Conservation (phyloP, 2,113 vertebrate genomes). For the Hippocampus mohnikei region DNA sequence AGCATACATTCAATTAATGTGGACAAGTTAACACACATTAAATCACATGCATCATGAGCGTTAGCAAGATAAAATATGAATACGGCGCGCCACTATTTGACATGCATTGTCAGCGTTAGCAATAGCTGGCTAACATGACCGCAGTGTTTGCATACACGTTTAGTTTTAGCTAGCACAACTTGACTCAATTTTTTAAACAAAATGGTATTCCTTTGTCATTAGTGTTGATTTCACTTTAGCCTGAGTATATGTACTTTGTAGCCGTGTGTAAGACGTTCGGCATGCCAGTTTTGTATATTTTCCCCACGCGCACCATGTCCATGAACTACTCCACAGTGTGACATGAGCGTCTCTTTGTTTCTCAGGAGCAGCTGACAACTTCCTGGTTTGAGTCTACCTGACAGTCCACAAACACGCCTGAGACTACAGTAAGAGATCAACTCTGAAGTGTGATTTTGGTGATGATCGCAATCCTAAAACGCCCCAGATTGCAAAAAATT, state of each 20-base stretch:
- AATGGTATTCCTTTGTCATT: slow-evolving; percentile 4
- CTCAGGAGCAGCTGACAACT: slow-evolving; percentile 4
- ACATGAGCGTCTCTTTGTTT: slow-evolving; percentile 1
- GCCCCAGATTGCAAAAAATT: too few relatives aligned
- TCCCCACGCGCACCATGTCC: background rate
- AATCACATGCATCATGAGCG: too few relatives aligned
- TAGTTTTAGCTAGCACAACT: background rate
- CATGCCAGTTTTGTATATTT: too few relatives aligned
- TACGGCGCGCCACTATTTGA: too few relatives aligned
- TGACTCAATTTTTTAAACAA: background rate
- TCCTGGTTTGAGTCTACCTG: background rate
- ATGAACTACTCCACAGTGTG: background rate
- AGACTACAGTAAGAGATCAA: background rate
- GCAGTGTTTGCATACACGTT: background rate
- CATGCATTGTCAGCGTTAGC: too few relatives aligned
- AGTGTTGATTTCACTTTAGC: background rate
- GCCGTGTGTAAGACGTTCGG: background rate
- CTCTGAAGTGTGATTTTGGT: background rate
- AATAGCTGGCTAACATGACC: background rate
- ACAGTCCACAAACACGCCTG: background rate
- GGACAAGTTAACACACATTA: too few relatives aligned
- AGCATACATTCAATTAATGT: too few relatives aligned
- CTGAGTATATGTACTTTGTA: too few relatives aligned
- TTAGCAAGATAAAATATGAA: too few relatives aligned
- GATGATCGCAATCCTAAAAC: background rate